A percentile compares a stretch with the other conserved stretches of the same genome.
Evolutionary conservation across 2,113 vertebrate species (phyloP).

Genomic region (Mesocricetus auratus): DNA sequence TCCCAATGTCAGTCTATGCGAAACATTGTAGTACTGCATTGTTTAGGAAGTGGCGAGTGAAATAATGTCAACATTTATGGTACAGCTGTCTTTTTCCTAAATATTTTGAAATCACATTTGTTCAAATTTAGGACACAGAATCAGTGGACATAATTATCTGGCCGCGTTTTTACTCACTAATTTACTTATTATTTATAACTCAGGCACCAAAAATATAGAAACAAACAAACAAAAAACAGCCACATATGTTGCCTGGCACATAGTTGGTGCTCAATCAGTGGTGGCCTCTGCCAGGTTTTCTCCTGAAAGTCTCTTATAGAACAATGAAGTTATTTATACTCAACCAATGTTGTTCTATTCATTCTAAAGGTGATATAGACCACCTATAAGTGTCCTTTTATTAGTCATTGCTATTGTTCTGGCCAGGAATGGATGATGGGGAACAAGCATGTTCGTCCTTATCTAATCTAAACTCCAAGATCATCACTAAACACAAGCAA

Average conservation of each 20-base stretch:
- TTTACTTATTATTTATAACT: neutral
- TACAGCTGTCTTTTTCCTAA: neutral
- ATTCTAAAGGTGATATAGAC: neutral
- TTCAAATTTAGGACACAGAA: neutral
- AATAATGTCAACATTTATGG: neutral
- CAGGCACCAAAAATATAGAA: neutral
- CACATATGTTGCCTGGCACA: neutral
- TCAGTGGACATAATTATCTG: no score
- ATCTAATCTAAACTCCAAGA: neutral
- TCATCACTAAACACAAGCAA: conserved; percentile 18
- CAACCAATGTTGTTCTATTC: neutral
- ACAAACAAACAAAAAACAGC: neutral
- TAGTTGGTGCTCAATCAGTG: neutral
- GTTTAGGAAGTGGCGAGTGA: neutral
- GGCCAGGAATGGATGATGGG: neutral
- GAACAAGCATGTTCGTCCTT: neutral
- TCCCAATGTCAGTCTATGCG: neutral
- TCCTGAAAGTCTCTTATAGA: neutral
- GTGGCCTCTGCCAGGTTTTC: neutral
- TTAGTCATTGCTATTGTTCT: neutral
- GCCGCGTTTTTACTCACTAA: neutral
- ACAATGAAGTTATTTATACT: neutral
- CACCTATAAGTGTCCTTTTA: neutral
- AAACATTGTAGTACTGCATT: neutral
- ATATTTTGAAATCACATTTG: neutral